These are phyloP conservation scores for Acanthurus tractus DNA, from an alignment of 2,797 vertebrate genomes.

Conservation along the genomic window DNA sequence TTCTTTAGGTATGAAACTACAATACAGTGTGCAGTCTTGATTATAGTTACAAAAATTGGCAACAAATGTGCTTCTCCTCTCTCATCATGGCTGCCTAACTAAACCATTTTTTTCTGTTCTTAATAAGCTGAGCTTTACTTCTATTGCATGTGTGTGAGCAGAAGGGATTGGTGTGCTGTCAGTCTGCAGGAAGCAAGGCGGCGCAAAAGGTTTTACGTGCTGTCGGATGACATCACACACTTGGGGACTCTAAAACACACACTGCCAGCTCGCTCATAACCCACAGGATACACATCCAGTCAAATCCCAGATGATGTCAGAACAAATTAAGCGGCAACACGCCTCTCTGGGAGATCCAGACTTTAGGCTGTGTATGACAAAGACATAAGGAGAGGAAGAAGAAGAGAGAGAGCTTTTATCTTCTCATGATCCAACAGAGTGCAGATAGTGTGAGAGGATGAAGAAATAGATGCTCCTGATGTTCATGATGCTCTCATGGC, in stretches of 20 bases:
- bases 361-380: slow-evolving; percentile 46
- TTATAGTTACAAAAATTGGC: not conserved
- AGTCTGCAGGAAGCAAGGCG: slow-evolving; percentile 31
- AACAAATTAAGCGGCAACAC: slow-evolving; percentile 65
- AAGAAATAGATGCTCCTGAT: not conserved
- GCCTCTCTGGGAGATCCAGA: slow-evolving; percentile 52
- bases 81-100: too few species aligned
- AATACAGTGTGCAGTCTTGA: slow-evolving; percentile 2
- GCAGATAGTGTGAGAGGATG: not conserved
- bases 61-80: not conserved
- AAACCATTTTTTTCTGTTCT: slow-evolving; percentile 1
- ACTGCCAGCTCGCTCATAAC: slow-evolving; percentile 54
- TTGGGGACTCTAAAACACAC: slow-evolving; percentile 52
- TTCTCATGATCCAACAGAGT: not conserved
- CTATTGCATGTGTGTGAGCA: not conserved
- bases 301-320: slow-evolving; percentile 71
- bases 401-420: not conserved
- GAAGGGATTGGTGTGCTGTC: slow-evolving; percentile 22
- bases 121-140: slow-evolving; percentile 8
- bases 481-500: not conserved
- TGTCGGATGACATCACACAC: slow-evolving; percentile 63
- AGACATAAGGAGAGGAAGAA: slow-evolving; percentile 17
- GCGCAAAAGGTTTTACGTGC: slow-evolving; percentile 26
- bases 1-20: slow-evolving; percentile 7
- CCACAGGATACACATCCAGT: slow-evolving; percentile 58